Conservation (phyloP, 2,113 vertebrate species). For the Orycteropus afer region DNA sequence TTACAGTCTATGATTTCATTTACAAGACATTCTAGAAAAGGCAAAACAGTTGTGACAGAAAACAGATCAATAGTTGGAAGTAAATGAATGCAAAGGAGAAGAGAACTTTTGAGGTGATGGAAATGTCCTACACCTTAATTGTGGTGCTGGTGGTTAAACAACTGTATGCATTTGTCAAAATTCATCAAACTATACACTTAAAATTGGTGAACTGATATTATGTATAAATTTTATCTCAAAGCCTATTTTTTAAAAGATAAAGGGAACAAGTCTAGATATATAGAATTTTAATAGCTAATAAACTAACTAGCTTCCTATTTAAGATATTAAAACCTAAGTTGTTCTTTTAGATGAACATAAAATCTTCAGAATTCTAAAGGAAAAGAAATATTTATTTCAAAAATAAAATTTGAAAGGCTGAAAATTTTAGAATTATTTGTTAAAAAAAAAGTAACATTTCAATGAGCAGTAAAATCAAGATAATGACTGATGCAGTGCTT, state of each 20-base stretch:
- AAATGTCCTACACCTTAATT: background rate
- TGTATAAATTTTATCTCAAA: background rate
- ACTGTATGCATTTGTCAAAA: background rate
- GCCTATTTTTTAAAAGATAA: background rate
- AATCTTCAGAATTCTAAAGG: conserved; percentile 9
- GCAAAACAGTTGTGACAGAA: background rate
- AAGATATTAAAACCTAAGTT: conserved; percentile 30
- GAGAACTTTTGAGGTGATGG: background rate
- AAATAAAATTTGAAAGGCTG: conserved; percentile 26
- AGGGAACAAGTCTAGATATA: background rate
- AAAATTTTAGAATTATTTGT: background rate
- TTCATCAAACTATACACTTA: background rate
- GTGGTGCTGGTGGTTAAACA: background rate
- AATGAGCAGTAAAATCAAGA: background rate
- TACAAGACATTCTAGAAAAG: background rate
- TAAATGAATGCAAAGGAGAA: background rate
- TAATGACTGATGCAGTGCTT: background rate
- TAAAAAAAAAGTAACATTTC: conserved; percentile 52
- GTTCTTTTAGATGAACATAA: conserved; percentile 16
- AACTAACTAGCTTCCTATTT: conserved; percentile 1
- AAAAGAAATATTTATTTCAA: conserved; percentile 31
- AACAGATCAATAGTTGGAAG: background rate
- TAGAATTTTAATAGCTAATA: background rate
- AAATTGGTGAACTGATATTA: background rate
- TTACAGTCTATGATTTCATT: background rate